These are phyloP conservation scores for Opisthocomus hoazin DNA, from an alignment of 2,113 vertebrate species.

Conservation along the genomic window DNA sequence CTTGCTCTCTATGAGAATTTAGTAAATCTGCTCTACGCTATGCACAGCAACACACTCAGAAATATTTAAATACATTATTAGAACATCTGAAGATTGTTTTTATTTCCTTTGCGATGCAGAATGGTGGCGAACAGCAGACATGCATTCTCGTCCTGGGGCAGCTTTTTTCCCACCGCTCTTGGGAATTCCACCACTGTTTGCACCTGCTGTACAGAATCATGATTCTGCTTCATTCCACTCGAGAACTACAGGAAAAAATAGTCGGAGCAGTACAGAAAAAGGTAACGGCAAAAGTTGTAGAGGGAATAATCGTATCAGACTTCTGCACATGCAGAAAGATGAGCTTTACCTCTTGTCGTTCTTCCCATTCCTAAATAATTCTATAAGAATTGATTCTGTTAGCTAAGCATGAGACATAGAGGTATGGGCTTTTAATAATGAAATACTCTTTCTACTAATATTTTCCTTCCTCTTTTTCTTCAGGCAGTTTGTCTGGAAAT, in stretches of 20 bases:
- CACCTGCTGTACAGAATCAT: conserved; percentile 78
- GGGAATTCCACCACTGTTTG: conserved; percentile 85
- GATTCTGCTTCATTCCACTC: conserved; percentile 77
- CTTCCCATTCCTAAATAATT: not conserved
- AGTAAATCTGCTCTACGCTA: not conserved
- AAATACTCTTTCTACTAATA: not conserved
- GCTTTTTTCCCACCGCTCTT: conserved; percentile 86
- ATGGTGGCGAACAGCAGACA: conserved; percentile 86
- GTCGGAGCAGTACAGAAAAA: conserved; percentile 80
- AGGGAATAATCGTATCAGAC: not conserved
- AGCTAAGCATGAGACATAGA: not conserved
- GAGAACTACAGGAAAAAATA: conserved; percentile 80
- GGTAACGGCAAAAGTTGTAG: conserved; percentile 68
- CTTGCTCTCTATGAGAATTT: not conserved
- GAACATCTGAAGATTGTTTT: not conserved
- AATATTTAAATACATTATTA: not conserved
- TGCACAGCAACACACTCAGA: not conserved
- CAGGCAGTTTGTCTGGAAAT: not conserved
- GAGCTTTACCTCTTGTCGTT: not conserved
- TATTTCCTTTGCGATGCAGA: conserved; percentile 71
- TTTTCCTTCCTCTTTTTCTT: not conserved
- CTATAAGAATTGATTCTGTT: not conserved
- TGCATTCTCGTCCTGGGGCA: conserved; percentile 73
- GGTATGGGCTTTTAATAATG: not conserved
- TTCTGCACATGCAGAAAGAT: not conserved